Conservation (phyloP, 64 coral and sea anemone genomes). For the Pachyseris speciosa region DNA sequence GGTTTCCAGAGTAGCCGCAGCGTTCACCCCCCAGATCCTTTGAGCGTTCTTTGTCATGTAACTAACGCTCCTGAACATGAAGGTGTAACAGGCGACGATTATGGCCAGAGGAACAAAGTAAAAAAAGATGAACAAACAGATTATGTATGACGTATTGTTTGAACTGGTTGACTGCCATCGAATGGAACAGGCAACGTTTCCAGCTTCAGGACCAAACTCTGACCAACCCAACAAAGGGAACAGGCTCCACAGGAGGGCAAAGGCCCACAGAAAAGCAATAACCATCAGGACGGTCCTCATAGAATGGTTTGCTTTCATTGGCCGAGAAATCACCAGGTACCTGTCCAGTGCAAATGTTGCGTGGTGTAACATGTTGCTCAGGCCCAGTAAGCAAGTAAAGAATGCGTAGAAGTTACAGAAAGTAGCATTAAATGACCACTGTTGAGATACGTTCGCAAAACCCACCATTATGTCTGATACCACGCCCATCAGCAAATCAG, state of each 20-base stretch:
- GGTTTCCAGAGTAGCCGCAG: slow-evolving; percentile 42
- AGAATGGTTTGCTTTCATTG: neutral
- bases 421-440: neutral
- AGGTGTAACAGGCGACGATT: slow-evolving; percentile 32
- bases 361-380: slow-evolving; percentile 59
- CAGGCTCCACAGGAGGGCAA: slow-evolving; percentile 46
- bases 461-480: slow-evolving; percentile 21
- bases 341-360: slow-evolving; percentile 52
- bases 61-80: slow-evolving; percentile 30
- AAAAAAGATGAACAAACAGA: slow-evolving; percentile 62
- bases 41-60: slow-evolving; percentile 62
- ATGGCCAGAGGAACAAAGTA: slow-evolving; percentile 53
- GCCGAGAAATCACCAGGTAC: slow-evolving; percentile 18
- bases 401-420: slow-evolving; percentile 54
- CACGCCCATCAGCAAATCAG: slow-evolving; percentile 41
- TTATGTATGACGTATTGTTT: slow-evolving; percentile 37
- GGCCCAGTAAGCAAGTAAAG: slow-evolving; percentile 27
- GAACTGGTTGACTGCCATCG: slow-evolving; percentile 34
- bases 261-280: slow-evolving; percentile 15
- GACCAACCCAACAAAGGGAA: slow-evolving; percentile 78
- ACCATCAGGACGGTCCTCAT: neutral
- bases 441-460: neutral
- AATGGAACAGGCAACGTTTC: slow-evolving; percentile 48
- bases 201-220: slow-evolving; percentile 41
- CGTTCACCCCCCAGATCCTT: slow-evolving; percentile 43